phyloP scores from a whole-genome alignment of 30 jellyfish, hydroid and myxozoan genomes.

The Pelagia noctiluca region DNA sequence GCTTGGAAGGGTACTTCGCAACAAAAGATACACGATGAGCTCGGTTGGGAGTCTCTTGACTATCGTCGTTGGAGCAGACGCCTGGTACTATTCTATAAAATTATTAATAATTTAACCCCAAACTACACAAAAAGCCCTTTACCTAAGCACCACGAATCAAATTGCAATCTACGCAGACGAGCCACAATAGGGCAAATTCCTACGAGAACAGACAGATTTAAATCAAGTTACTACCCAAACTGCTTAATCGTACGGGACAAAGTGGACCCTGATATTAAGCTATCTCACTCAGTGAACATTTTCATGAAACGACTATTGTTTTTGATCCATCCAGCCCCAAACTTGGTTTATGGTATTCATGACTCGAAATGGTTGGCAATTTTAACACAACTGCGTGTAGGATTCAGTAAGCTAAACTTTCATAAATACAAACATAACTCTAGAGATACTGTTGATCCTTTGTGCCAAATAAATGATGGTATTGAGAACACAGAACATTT shows the following conservation, averaged over 20 bases:
- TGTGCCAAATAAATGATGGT: slow-evolving; percentile 32
- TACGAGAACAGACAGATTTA: slow-evolving; percentile 46
- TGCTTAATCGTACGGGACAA: slow-evolving; percentile 42
- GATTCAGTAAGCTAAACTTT: slow-evolving; percentile 56
- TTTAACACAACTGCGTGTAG: slow-evolving; percentile 58
- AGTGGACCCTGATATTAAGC: slow-evolving; percentile 57
- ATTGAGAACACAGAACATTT: background rate
- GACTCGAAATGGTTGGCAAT: slow-evolving; percentile 51
- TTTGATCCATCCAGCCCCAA: slow-evolving; percentile 51
- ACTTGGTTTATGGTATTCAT: slow-evolving; percentile 53
- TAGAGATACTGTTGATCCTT: slow-evolving; percentile 25
- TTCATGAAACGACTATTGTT: slow-evolving; percentile 36
- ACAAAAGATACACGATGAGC: slow-evolving; percentile 29
- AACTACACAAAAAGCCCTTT: slow-evolving; percentile 32
- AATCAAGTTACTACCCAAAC: slow-evolving; percentile 62
- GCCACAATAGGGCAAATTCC: slow-evolving; percentile 58
- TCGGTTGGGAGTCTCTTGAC: slow-evolving; percentile 60
- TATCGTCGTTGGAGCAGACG: slow-evolving; percentile 63
- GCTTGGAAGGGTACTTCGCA: too few relatives aligned
- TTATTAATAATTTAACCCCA: slow-evolving; percentile 12
- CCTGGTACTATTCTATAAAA: slow-evolving; percentile 12
- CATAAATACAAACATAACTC: too few relatives aligned
- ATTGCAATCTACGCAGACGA: slow-evolving; percentile 34
- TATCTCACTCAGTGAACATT: slow-evolving; percentile 30
- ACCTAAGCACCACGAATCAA: slow-evolving; percentile 30